Evolutionary conservation across 2,888 invertebrate species (phyloP), one percentile per base, ranked within the genome.

Genomic region (Abrostola triplasia): DNA sequence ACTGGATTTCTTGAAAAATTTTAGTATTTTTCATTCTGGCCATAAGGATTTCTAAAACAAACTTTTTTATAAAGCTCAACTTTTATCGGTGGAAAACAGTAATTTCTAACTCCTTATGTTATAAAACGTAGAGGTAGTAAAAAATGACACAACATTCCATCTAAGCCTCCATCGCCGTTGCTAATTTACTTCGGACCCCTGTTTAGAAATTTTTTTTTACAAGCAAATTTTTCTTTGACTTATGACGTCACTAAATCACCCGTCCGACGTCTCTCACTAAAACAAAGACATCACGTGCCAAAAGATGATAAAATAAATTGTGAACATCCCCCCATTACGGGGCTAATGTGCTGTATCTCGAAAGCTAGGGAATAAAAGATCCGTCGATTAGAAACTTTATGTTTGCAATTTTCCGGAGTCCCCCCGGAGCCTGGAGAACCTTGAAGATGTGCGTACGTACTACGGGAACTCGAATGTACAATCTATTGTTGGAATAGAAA

Each of bases 351-450:
- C 92, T 92, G 93, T 92, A 92, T 93, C 94, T 92, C 84, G 86
- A 90, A 88, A 89, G 92, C 89, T 88, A 85, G 90, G 90, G 92
- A 93, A 93, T 93, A 94, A 94, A 93, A 94, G 93, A 93, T 93
- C 89, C 91, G 93, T 93, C 94, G 94, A 94, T 94, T 93, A 94
- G 90, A 94, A 94, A 94, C 90, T 94, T 94, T 94, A 94, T 94
- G 94, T 91, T 93, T 92, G 93, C 92, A 92, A 93, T 93, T 91
- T 92, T 90, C 91, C 87, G 83, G 84, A 85, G 82, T 71, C 85
- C 86, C 80, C 86, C 80, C 57, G 74, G 81, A 83, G 83, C 64
- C 83, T 82, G 80, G 81, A 76, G 81, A 81, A 83, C 83, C 84
- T 85, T 88, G 80, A 81, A 83, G 72, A 82, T 81, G 68, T 71